phyloP scores from a whole-genome alignment of 2,797 vertebrate species.

The Enteromius anoplus region DNA sequence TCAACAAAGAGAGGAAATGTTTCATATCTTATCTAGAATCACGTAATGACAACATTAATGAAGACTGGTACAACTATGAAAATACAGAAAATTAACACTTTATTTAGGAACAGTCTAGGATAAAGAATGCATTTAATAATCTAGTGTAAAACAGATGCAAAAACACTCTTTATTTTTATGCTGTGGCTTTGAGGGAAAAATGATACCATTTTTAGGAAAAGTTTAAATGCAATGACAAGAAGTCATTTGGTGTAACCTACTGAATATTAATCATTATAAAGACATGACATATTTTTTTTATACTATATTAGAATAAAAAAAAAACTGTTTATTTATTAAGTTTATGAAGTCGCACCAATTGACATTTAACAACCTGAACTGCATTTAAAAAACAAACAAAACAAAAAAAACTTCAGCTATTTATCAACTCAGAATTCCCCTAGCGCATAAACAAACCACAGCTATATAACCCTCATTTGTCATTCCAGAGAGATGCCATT shows the following conservation, averaged over 20 bases:
- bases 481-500: slow-evolving; percentile 20
- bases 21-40: slow-evolving; percentile 55
- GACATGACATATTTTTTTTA: neutral
- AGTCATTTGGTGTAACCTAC: neutral
- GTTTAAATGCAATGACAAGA: neutral
- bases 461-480: slow-evolving; percentile 15
- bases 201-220: neutral
- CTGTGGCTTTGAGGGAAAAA: neutral
- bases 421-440: slow-evolving; percentile 9
- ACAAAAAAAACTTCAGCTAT: neutral
- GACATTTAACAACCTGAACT: neutral
- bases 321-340: neutral
- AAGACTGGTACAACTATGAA: neutral
- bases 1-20: slow-evolving; percentile 56
- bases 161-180: neutral
- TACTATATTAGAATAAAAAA: neutral
- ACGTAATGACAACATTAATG: slow-evolving; percentile 16
- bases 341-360: neutral
- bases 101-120: neutral
- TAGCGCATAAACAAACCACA: neutral
- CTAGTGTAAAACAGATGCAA: neutral
- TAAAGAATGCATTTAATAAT: neutral
- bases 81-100: neutral
- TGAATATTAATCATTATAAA: neutral
- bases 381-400: neutral